These are phyloP conservation scores for Incurvaria masculella DNA, from an alignment of 2,888 invertebrate species.

Conservation along the genomic window DNA sequence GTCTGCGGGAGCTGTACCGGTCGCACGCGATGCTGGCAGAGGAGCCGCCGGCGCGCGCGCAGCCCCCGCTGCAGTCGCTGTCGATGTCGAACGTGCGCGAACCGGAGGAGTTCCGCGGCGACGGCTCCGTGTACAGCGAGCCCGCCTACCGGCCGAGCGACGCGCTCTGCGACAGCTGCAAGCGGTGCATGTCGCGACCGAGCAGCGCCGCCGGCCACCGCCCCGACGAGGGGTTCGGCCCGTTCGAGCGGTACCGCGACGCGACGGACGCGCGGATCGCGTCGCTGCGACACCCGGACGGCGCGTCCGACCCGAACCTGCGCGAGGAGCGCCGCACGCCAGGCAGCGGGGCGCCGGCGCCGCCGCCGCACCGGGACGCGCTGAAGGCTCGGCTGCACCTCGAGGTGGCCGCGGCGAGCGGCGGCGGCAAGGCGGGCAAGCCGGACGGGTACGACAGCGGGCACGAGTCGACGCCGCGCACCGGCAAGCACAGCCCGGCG, in stretches of 20 bases:
- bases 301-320: slow-evolving; percentile 90
- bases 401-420: slow-evolving; percentile 26
- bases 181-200: slow-evolving; percentile 66
- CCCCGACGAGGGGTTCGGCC: slow-evolving; percentile 51
- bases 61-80: slow-evolving; percentile 66
- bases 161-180: slow-evolving; percentile 74
- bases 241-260: slow-evolving; percentile 64
- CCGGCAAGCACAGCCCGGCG: slow-evolving; percentile 76
- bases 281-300: slow-evolving; percentile 83
- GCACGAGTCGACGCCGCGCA: slow-evolving; percentile 78
- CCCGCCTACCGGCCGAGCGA: slow-evolving; percentile 73
- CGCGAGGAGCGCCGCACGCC: slow-evolving; percentile 65
- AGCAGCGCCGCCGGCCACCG: slow-evolving; percentile 66
- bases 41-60: slow-evolving; percentile 54
- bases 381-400: slow-evolving; percentile 48
- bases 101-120: slow-evolving; percentile 63
- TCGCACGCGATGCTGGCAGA: slow-evolving; percentile 74
- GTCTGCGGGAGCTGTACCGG: slow-evolving; percentile 77
- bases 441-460: slow-evolving; percentile 81
- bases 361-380: slow-evolving; percentile 54
- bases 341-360: slow-evolving; percentile 61
- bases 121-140: slow-evolving; percentile 84
- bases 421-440: slow-evolving; percentile 35
- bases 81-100: slow-evolving; percentile 69
- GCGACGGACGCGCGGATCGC: slow-evolving; percentile 60